Evolutionary conservation across 2,888 invertebrate genomes (phyloP), one percentile per base, ranked within the genome.

Genomic region (Hoplodrina blanda): DNA sequence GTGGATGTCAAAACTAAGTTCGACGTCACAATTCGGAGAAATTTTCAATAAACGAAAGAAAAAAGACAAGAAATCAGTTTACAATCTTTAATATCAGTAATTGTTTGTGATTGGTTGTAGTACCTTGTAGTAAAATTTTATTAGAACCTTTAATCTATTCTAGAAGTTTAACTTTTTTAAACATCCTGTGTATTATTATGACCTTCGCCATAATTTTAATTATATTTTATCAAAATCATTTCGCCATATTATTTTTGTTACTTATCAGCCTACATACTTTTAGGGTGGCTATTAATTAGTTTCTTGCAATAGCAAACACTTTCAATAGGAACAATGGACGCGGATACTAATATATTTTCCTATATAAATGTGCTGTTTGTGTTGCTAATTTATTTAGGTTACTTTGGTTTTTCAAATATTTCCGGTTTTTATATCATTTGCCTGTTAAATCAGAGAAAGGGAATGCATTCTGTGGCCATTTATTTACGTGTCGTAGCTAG

Each of bases 151-250:
- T 25, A 4, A 8, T 10, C 50, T 25, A 41, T 5, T 44, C 44
- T 44, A 44, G 25, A 25, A 33, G 15, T 19, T 25, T 3, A 44
- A 11, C 37, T 52, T 60, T 65, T 49, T 49, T 11, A 8, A 33
- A 62, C 61, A 41, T 0, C 41, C 52, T 19, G 19, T 75, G 13
- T 61, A 54, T 44, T 19, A 10, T 17, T 49, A 33, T 50, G 15
- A 54, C 76, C 53, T 62, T 62, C 44, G n/a, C 19, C 50, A 62
- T 76, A 59, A 69, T 74, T 69, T 76, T 0, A 74, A 74, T 76
- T 52, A 60, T 69, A 50, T 59, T 33, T 74, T 62, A 76, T 74
- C 76, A 54, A 37, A 50, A 50, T 62, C 33, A 41, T 62, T 59
- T 19, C 41, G 49, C 8, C 17, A 37, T 67, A 75, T 73, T 67